A percentile compares a stretch with the other conserved stretches of the same genome.
Conservation (phyloP, 2,113 vertebrate genomes). For the Hippocampus zosterae region DNA sequence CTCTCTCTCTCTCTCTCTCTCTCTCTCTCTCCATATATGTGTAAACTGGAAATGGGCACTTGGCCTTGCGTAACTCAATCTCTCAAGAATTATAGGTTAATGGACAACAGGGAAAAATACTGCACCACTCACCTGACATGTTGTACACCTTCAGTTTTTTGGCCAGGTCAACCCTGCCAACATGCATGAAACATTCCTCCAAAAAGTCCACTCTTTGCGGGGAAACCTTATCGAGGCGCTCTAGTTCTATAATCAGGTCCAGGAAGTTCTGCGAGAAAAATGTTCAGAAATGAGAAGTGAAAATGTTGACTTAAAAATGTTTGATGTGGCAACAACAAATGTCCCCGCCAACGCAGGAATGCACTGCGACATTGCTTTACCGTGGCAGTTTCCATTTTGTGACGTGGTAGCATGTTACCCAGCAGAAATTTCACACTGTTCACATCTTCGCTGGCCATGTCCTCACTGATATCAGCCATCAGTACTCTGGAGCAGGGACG, state of each 20-base stretch:
- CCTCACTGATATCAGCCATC: constrained; percentile 80
- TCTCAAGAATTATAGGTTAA: neutral
- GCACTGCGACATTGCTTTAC: constrained; percentile 52
- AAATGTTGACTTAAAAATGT: neutral
- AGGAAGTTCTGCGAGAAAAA: constrained; percentile 78
- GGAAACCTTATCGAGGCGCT: constrained; percentile 80
- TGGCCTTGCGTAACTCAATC: no score
- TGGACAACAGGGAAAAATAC: neutral
- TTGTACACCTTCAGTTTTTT: constrained; percentile 79
- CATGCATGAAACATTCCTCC: constrained; percentile 74
- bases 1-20: no score
- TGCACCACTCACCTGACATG: constrained; percentile 69
- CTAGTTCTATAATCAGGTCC: constrained; percentile 81
- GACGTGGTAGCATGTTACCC: constrained; percentile 56
- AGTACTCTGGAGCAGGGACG: constrained; percentile 71
- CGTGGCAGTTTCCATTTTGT: constrained; percentile 73
- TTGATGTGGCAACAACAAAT: neutral
- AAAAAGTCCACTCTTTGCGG: constrained; percentile 77
- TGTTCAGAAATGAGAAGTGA: neutral
- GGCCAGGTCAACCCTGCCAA: constrained; percentile 80
- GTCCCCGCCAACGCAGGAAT: neutral
- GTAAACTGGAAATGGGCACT: no score
- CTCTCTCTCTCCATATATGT: no score
- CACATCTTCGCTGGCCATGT: constrained; percentile 77
- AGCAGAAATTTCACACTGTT: constrained; percentile 79